phyloP scores from a whole-genome alignment of 2,888 invertebrate genomes.

The Xanthia togata region DNA sequence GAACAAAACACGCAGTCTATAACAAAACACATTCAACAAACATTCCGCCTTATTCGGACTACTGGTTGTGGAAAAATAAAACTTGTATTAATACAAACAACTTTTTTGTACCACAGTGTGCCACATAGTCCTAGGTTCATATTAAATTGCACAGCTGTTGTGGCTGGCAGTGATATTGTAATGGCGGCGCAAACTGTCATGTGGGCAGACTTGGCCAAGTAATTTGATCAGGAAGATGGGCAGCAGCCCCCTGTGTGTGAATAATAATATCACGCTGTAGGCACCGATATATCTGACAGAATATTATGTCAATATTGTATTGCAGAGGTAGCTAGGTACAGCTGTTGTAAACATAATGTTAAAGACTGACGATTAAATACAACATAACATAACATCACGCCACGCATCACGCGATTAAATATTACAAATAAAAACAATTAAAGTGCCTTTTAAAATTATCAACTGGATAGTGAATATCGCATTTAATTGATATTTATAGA shows the following conservation, averaged over 20 bases:
- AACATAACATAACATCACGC: too few relatives aligned
- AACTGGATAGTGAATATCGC: too few relatives aligned
- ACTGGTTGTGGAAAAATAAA: constrained; percentile 8
- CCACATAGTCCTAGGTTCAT: constrained; percentile 26
- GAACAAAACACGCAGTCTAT: background rate
- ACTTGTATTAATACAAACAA: constrained; percentile 19
- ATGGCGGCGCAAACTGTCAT: constrained; percentile 52
- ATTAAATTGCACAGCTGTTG: constrained; percentile 61
- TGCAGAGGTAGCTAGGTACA: background rate
- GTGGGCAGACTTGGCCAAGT: constrained; percentile 29
- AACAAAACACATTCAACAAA: constrained; percentile 8
- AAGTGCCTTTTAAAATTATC: background rate
- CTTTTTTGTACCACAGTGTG: constrained; percentile 9
- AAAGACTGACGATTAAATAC: background rate
- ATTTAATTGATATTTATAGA: background rate
- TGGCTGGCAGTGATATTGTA: constrained; percentile 38
- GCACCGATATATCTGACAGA: constrained; percentile 14
- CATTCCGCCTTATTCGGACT: background rate
- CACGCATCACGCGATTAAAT: too few relatives aligned
- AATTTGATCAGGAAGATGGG: constrained; percentile 45
- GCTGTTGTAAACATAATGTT: too few relatives aligned
- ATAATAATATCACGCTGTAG: constrained; percentile 28
- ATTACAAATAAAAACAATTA: too few relatives aligned
- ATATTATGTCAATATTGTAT: constrained; percentile 27
- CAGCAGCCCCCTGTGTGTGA: constrained; percentile 20